Conservation (phyloP, 2,797 vertebrate genomes). For the Bucorvus abyssinicus region DNA sequence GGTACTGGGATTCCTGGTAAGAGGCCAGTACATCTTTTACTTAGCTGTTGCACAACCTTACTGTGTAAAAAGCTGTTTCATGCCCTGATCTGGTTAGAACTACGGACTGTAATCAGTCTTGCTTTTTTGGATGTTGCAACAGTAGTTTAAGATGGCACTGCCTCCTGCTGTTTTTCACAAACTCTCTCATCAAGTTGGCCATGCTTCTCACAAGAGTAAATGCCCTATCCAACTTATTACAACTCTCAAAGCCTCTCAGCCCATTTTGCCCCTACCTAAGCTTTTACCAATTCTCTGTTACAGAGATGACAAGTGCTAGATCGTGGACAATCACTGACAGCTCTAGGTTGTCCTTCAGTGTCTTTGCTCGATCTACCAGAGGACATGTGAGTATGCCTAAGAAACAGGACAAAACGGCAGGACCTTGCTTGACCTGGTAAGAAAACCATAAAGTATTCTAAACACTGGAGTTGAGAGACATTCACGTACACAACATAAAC, state of each 20-base stretch:
- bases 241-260: not conserved
- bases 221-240: constrained; percentile 13
- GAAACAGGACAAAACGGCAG: not conserved
- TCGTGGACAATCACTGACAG: not conserved
- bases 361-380: not conserved
- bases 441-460: not conserved
- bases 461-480: fast-evolving
- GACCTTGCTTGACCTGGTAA: not conserved
- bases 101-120: constrained; percentile 41
- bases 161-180: not conserved
- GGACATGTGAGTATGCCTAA: not conserved
- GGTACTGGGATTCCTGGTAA: not conserved
- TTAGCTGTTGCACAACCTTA: not conserved
- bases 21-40: not conserved
- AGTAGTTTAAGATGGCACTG: constrained; percentile 4
- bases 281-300: not conserved
- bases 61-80: not conserved
- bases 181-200: constrained; percentile 42
- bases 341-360: not conserved
- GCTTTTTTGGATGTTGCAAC: not conserved
- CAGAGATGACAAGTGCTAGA: not conserved
- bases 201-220: constrained; percentile 53
- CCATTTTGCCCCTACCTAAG: constrained; percentile 7
- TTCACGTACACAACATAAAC: not conserved
- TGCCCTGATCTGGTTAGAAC: not conserved